phyloP scores from a whole-genome alignment of 1,140 invertebrate genomes.

The Chrysomallon squamiferum region DNA sequence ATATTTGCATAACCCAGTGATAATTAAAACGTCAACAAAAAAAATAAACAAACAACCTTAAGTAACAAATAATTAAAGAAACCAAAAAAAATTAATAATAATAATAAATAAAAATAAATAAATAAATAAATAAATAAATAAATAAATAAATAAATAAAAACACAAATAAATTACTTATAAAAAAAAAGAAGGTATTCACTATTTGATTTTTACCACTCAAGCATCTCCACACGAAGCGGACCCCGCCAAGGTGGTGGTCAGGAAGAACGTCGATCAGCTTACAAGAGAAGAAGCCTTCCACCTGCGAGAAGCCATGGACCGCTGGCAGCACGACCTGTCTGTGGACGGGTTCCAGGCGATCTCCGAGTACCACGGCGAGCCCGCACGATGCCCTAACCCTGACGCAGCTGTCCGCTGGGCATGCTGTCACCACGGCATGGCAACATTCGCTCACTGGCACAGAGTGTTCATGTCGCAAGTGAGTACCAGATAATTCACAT shows the following conservation, averaged over 20 bases:
- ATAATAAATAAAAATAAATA: too few relatives aligned
- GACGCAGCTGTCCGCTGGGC: slow-evolving; percentile 15
- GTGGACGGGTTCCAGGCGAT: slow-evolving; percentile 26
- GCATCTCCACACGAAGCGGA: background rate
- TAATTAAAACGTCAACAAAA: too few relatives aligned
- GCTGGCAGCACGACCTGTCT: slow-evolving; percentile 23
- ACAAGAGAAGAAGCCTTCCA: slow-evolving; percentile 23
- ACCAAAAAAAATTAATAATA: too few relatives aligned
- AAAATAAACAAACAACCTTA: too few relatives aligned
- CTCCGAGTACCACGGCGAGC: slow-evolving; percentile 24
- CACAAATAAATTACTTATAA: too few relatives aligned
- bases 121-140: too few relatives aligned
- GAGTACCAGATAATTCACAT: too few relatives aligned
- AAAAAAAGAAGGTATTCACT: too few relatives aligned
- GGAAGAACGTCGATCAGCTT: slow-evolving; percentile 24
- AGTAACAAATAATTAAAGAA: too few relatives aligned
- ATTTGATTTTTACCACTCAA: background rate
- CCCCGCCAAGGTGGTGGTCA: background rate
- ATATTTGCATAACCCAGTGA: too few relatives aligned
- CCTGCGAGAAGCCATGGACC: slow-evolving; percentile 17
- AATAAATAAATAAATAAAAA: too few relatives aligned
- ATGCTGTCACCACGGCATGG: slow-evolving; percentile 31
- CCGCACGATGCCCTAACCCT: slow-evolving; percentile 23
- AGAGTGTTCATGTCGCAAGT: slow-evolving; percentile 28
- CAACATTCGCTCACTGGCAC: slow-evolving; percentile 35